These are phyloP conservation scores for Brachyrhaphis roseni DNA, from an alignment of 2,797 vertebrate genomes.

Conservation along the genomic window DNA sequence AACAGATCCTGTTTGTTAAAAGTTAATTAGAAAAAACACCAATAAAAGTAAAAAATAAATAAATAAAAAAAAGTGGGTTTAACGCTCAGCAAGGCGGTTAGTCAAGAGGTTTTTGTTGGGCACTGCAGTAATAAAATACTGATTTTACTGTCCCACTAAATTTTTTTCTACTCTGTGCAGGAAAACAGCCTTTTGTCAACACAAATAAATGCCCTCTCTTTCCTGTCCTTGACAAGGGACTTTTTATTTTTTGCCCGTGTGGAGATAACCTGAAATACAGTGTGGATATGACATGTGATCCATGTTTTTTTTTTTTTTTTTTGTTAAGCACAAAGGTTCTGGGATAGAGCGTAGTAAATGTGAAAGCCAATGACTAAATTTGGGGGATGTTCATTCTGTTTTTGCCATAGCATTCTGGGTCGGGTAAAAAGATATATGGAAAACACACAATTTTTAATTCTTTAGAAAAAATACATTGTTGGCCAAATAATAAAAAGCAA, in stretches of 20 bases:
- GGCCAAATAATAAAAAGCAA: background rate
- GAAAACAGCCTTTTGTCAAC: slow-evolving; percentile 69
- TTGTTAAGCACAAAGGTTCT: slow-evolving; percentile 22
- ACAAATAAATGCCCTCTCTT: slow-evolving; percentile 72
- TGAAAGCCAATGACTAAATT: slow-evolving; percentile 14
- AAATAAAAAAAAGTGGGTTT: background rate
- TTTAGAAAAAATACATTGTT: slow-evolving; percentile 5
- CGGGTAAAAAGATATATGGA: background rate
- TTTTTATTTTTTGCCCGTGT: slow-evolving; percentile 44
- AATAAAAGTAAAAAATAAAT: background rate
- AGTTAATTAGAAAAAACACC: background rate
- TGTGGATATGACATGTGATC: slow-evolving; percentile 18
- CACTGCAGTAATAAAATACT: slow-evolving; percentile 22
- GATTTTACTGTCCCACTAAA: slow-evolving; percentile 30
- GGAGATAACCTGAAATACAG: slow-evolving; percentile 21
- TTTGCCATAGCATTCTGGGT: slow-evolving; percentile 1
- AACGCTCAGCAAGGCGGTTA: background rate
- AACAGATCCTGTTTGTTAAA: background rate
- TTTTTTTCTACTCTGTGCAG: slow-evolving; percentile 58
- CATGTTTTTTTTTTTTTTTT: slow-evolving; percentile 24
- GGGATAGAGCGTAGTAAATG: slow-evolving; percentile 16
- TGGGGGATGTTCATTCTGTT: slow-evolving; percentile 1
- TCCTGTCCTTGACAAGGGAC: slow-evolving; percentile 51
- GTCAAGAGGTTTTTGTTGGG: slow-evolving; percentile 25
- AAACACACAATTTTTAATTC: slow-evolving; percentile 7